Evolutionary conservation across 1,140 invertebrate species (phyloP).

Genomic region (Tetragonula clypearis): DNA sequence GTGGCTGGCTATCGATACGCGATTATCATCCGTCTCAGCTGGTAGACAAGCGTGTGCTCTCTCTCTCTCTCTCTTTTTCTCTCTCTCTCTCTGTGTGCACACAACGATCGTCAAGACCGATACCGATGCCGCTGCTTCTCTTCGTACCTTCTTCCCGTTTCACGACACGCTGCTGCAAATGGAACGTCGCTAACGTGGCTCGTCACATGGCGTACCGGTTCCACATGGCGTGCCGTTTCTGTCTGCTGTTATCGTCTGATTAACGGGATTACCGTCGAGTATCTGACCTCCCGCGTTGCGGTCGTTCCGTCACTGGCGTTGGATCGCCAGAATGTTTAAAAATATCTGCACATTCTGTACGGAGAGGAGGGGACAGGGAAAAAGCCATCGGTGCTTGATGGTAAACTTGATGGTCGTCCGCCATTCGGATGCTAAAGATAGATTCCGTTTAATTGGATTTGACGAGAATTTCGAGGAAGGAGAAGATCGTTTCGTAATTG

Average conservation of each 20-base stretch:
- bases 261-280: background rate
- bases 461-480: background rate
- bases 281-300: background rate
- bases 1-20: slow-evolving; percentile 27
- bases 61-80: too few relatives aligned
- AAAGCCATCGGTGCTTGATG: background rate
- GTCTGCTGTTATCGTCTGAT: slow-evolving; percentile 2
- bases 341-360: background rate
- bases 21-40: slow-evolving; percentile 25
- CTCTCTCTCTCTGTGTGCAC: background rate
- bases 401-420: background rate
- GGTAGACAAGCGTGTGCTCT: background rate
- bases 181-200: slow-evolving; percentile 5
- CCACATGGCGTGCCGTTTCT: background rate
- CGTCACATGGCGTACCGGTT: slow-evolving; percentile 13
- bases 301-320: too few relatives aligned
- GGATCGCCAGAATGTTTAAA: background rate
- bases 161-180: background rate
- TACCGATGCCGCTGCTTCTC: background rate
- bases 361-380: accelerated
- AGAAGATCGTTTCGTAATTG: background rate
- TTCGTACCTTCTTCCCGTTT: background rate
- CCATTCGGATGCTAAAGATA: background rate
- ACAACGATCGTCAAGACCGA: slow-evolving; percentile 1
- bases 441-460: background rate